Base-by-base conservation (phyloP, 2,888 invertebrate genomes). In the Eustalomyia histrio region DNA sequence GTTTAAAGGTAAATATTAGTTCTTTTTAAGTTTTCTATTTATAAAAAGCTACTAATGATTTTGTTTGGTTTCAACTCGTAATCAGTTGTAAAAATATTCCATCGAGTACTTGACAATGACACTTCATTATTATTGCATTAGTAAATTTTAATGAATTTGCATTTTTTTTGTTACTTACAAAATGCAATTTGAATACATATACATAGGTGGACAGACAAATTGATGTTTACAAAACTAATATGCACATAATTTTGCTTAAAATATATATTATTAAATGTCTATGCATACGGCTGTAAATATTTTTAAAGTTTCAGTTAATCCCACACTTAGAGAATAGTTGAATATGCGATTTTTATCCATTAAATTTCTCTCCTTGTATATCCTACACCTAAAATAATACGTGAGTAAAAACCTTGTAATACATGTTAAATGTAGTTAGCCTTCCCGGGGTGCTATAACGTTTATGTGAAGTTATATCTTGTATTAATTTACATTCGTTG, bases 111-210 rank as follows among this genome's bases (percentile, higher is more conserved):
- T 67, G n/a, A 52, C 43, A 73, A 76, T 80, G 72, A 80, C 76
- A 73, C 76, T 80, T 65, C 57, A 76, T 14, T 53, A 76, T 53
- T 58, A 76, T 43, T 64, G n/a, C 9, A 33, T 63, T 43, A 50
- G 24, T 43, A 53, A 43, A 64, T 72, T 18, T 68, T 14, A 24
- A 68, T 80, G 68, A 76, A 73, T 80, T 76, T 72, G 75, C 80
- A 76, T 67, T 50, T 63, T 57, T 29, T 47, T 47, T 47, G 39
- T 47, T n/a, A n/a, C 6, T 14, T 39, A 47, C 6, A 14, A 47
- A 47, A 47, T 47, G n/a, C n/a, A 47, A 47, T 47, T 47, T 47
- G 7, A 47, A 47, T 39, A 39, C 1, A 7, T 35, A 10, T 1
- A 39, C n/a, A 47, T n/a, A 47, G 43, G 5, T 47, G 43, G n/a